phyloP scores from a whole-genome alignment of 1,140 invertebrate genomes.

The Dufourea novaeangliae region DNA sequence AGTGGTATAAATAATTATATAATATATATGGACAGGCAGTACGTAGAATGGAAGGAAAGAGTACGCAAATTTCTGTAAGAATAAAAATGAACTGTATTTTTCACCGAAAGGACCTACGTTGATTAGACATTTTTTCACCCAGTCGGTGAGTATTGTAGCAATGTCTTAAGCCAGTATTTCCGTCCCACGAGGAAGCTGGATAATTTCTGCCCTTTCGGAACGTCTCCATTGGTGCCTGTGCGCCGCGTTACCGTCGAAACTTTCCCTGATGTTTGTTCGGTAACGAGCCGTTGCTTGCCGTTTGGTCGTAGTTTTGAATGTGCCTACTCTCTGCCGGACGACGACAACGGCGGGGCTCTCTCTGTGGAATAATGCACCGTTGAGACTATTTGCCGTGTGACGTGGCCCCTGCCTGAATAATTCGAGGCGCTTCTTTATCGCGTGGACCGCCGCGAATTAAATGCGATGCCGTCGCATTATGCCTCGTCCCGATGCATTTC shows the following conservation, averaged over 20 bases:
- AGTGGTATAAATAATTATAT: not conserved
- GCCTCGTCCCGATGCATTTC: slow-evolving; percentile 4
- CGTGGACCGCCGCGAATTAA: slow-evolving; percentile 2
- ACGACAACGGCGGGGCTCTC: not conserved
- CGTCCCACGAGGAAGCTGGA: no score
- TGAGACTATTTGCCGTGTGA: not conserved
- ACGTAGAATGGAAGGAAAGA: no score
- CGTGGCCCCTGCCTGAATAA: slow-evolving; percentile 1
- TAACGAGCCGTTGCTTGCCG: slow-evolving; percentile 6
- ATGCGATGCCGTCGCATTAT: slow-evolving; percentile 11
- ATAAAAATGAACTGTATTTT: no score
- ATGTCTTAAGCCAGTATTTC: no score
- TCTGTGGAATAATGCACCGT: slow-evolving; percentile 4
- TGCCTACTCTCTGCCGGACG: not conserved
- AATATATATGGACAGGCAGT: not conserved
- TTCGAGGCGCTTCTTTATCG: slow-evolving; percentile 10
- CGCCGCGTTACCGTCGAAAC: not conserved
- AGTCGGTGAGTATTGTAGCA: no score
- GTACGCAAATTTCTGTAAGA: no score
- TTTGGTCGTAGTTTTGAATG: slow-evolving; percentile 19
- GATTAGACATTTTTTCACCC: no score
- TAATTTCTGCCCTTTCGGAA: not conserved
- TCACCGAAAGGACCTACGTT: no score
- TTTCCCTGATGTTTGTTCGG: slow-evolving; percentile 2
- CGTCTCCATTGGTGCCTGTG: not conserved